Conservation (phyloP, 2,888 invertebrate species). For the Fissipunctia ypsillon region DNA sequence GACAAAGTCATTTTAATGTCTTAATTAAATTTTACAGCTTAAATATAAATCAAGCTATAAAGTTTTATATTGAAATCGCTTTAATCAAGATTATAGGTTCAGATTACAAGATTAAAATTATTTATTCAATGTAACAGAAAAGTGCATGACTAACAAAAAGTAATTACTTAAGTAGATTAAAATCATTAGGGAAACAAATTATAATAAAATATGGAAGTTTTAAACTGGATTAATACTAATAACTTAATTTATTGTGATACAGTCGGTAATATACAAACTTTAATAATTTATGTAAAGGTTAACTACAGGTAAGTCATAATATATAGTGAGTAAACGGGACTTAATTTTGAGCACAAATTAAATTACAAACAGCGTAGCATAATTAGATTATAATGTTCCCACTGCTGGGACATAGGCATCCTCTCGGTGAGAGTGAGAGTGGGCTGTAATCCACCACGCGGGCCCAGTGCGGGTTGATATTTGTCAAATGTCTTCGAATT, state of each 20-base stretch:
- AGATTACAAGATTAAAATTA: slow-evolving; percentile 19
- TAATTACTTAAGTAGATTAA: slow-evolving; percentile 12
- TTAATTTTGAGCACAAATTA: not conserved
- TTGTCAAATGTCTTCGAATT: no score
- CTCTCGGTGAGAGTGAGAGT: no score
- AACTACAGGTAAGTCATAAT: not conserved
- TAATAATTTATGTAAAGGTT: not conserved
- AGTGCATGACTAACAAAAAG: slow-evolving; percentile 20
- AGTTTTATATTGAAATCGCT: slow-evolving; percentile 29
- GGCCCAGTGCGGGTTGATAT: no score
- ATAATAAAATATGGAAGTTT: slow-evolving; percentile 3
- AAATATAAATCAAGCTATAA: slow-evolving; percentile 50
- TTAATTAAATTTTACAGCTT: slow-evolving; percentile 54
- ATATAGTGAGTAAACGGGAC: not conserved
- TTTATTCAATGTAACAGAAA: not conserved
- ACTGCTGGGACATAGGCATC: no score
- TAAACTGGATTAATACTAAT: not conserved
- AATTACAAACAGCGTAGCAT: not conserved
- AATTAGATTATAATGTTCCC: no score
- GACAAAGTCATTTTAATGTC: slow-evolving; percentile 50
- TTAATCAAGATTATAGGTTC: slow-evolving; percentile 24
- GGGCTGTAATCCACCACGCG: no score
- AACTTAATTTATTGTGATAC: not conserved
- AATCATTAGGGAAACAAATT: slow-evolving; percentile 2
- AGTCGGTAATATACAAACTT: not conserved